Conservation (phyloP, 1,140 invertebrate genomes). For the Drosophila lini region DNA sequence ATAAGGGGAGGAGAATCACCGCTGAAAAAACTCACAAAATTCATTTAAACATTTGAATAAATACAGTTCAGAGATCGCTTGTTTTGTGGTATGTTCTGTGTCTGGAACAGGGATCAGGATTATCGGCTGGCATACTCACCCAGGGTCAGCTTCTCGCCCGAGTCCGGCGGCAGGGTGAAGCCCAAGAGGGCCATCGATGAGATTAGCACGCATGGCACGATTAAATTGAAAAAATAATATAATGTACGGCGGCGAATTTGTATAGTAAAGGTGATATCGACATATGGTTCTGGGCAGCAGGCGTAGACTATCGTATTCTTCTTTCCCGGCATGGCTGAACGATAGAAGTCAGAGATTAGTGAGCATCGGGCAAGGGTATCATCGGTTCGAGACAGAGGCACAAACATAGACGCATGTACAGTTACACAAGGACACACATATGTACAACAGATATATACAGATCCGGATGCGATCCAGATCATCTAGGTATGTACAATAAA, state of each 20-base stretch:
- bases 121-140: slow-evolving; percentile 87
- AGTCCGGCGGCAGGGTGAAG: slow-evolving; percentile 98
- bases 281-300: slow-evolving; percentile 96
- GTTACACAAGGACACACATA: slow-evolving; percentile 46
- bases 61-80: slow-evolving; percentile 32
- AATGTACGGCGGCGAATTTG: slow-evolving; percentile 97
- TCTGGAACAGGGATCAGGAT: slow-evolving; percentile 1
- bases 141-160: slow-evolving; percentile 98
- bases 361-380: slow-evolving; percentile 23
- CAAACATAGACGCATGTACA: slow-evolving; percentile 47
- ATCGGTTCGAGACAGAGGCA: slow-evolving; percentile 52
- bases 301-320: slow-evolving; percentile 92
- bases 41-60: slow-evolving; percentile 28
- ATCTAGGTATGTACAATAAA: slow-evolving; percentile 35
- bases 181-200: slow-evolving; percentile 99
- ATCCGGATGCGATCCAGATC: slow-evolving; percentile 15
- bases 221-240: slow-evolving; percentile 99
- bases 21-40: slow-evolving; percentile 53
- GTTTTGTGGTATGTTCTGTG: slow-evolving; percentile 28
- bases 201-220: slow-evolving; percentile 99
- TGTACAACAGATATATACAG: slow-evolving; percentile 44
- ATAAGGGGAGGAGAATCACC: slow-evolving; percentile 13
- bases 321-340: slow-evolving; percentile 92
- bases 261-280: slow-evolving; percentile 98
- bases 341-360: slow-evolving; percentile 67